Evolutionary conservation across 1,140 invertebrate species (phyloP).

Genomic region (Meloidogyne exigua): DNA sequence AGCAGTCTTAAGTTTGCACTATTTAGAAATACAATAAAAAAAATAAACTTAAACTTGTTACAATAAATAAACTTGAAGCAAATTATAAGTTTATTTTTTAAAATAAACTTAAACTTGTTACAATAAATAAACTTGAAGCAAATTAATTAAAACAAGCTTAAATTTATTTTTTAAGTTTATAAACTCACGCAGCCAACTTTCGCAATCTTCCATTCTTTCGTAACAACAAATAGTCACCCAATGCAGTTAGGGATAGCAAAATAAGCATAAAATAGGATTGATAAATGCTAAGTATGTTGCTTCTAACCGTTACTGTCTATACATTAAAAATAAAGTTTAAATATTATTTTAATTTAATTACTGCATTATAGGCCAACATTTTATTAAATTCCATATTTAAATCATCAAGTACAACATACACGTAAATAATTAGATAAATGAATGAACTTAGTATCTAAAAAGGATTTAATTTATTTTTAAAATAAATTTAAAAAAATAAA

Average conservation of each 20-base stretch:
- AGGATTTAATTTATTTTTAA: neutral
- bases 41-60: too few species aligned
- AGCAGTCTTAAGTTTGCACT: too few species aligned
- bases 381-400: neutral
- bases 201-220: neutral
- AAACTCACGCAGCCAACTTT: too few species aligned
- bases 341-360: neutral
- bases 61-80: too few species aligned
- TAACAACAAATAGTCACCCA: neutral
- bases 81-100: too few species aligned
- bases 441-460: neutral
- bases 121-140: too few species aligned
- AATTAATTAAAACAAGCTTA: too few species aligned
- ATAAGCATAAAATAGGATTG: neutral
- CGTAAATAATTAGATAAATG: neutral
- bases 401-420: neutral
- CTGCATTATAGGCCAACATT: neutral
- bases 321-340: neutral
- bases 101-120: too few species aligned
- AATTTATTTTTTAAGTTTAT: too few species aligned
- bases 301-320: neutral
- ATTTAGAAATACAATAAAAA: too few species aligned
- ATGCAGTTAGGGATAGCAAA: neutral
- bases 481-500: neutral
- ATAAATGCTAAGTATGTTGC: neutral